Base-by-base conservation (phyloP, 2,888 invertebrate genomes). In the Leucophora obtusa region DNA sequence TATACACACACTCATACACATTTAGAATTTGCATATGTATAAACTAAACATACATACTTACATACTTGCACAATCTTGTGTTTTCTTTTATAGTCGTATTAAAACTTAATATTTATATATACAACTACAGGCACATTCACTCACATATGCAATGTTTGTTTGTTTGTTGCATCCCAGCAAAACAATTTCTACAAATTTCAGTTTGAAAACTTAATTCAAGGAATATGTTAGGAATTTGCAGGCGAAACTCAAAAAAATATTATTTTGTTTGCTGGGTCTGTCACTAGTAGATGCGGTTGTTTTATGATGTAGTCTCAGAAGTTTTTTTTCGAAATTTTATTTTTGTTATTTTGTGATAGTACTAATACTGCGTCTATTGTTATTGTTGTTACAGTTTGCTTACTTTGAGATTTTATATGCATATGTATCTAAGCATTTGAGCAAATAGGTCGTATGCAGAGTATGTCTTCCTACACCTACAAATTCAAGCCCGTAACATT, bases 371-470 rank as follows among this genome's bases (percentile, higher is more conserved):
- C n/a, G 3, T 56, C n/a, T 56, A 28, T 14, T 28, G 24, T 56
- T 56, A 9, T 56, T 14, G 24, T 21, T 54, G 54, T 28, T 21
- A 14, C 54, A 54, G 66, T 66, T 77, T 54, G 35, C 18, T 68
- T 66, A 68, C 71, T 78, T 72, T 78, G 60, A 66, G 60, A 66
- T 78, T 62, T 78, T 68, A 54, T 71, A 66, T 60, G 71, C 66
- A 71, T 47, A 14, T 47, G 43, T 47, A n/a, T 50, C 54, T 62
- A 78, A 78, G 56, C 54, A 66, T 78, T 78, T 78, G 54, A 62
- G 71, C 77, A 78, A 72, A 78, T 78, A 78, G 77, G 77, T 78
- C 77, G 77, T 78, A 9, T 72, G 38, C 65, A 65, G 50, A 24
- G 43, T 53, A 15, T 47, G 50, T 72, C 66, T 47, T 78, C 71